These are phyloP conservation scores for Panagrolaimus sp. DNA, from an alignment of 1,140 invertebrate genomes.

Conservation along the genomic window DNA sequence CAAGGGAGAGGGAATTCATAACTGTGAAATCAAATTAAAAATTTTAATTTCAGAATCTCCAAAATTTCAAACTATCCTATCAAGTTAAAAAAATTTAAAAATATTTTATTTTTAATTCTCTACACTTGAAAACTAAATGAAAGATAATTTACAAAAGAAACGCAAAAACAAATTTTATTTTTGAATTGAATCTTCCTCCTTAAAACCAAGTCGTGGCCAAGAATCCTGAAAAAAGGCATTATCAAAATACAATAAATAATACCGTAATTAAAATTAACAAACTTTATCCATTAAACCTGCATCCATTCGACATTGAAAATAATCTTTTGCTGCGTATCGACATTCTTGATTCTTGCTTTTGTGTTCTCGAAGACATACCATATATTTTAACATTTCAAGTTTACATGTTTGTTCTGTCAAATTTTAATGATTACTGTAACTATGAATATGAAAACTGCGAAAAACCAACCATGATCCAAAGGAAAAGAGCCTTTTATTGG, in stretches of 20 bases:
- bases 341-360: constrained; percentile 73
- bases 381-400: constrained; percentile 78
- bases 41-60: too few species aligned
- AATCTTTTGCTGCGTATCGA: constrained; percentile 72
- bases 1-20: too few species aligned
- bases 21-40: too few species aligned
- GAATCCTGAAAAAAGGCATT: constrained; percentile 2
- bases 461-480: constrained; percentile 84
- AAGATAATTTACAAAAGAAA: too few species aligned
- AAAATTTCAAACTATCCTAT: neutral
- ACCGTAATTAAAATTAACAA: too few species aligned
- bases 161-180: too few species aligned
- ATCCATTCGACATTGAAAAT: constrained; percentile 86
- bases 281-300: constrained; percentile 61
- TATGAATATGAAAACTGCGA: too few species aligned
- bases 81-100: neutral
- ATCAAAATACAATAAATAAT: too few species aligned
- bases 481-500: constrained; percentile 89
- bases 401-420: constrained; percentile 83
- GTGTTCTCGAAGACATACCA: constrained; percentile 72
- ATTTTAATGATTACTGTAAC: too few species aligned
- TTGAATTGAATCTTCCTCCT: constrained; percentile 9
- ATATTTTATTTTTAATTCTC: neutral
- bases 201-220: constrained; percentile 8
- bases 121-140: too few species aligned